Conservation (phyloP, 2,797 vertebrate species). For the Nannoperca obscura region DNA sequence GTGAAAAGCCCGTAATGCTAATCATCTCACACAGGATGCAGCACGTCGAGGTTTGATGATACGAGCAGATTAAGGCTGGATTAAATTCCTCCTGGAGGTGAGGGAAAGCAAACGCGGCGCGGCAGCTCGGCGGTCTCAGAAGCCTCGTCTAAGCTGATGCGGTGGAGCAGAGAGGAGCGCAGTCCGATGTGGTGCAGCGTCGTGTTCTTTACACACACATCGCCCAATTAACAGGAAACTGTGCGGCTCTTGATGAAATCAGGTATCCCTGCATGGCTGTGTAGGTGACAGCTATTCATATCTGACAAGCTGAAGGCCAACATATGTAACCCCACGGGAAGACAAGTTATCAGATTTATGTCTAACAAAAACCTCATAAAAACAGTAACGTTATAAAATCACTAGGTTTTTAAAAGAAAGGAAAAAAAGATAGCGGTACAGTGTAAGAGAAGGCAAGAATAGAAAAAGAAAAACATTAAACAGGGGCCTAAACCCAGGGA, state of each 20-base stretch:
- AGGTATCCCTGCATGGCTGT: background rate
- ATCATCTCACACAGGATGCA: conserved; percentile 68
- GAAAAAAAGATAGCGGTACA: too few species aligned
- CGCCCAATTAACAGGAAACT: conserved; percentile 37
- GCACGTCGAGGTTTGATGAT: conserved; percentile 60
- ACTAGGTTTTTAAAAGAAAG: too few species aligned
- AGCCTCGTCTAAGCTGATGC: conserved; percentile 6
- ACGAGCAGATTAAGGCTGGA: conserved; percentile 68
- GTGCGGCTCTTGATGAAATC: conserved; percentile 36
- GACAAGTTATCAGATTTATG: background rate
- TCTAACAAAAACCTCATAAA: background rate
- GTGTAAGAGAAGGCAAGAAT: too few species aligned
- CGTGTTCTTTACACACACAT: conserved; percentile 19
- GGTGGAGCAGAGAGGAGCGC: background rate
- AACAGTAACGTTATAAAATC: too few species aligned
- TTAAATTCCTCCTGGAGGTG: conserved; percentile 58
- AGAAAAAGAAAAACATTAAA: background rate
- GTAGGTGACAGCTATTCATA: conserved; percentile 5
- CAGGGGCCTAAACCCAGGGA: conserved; percentile 11
- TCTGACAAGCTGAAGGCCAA: background rate
- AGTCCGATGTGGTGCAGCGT: background rate
- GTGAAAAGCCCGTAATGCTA: conserved; percentile 53
- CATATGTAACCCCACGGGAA: background rate
- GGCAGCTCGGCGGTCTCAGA: conserved; percentile 22
- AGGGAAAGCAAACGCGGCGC: conserved; percentile 21